Evolutionary conservation across 1,140 invertebrate genomes (phyloP).

Genomic region (Diplogasteroides magnus): DNA sequence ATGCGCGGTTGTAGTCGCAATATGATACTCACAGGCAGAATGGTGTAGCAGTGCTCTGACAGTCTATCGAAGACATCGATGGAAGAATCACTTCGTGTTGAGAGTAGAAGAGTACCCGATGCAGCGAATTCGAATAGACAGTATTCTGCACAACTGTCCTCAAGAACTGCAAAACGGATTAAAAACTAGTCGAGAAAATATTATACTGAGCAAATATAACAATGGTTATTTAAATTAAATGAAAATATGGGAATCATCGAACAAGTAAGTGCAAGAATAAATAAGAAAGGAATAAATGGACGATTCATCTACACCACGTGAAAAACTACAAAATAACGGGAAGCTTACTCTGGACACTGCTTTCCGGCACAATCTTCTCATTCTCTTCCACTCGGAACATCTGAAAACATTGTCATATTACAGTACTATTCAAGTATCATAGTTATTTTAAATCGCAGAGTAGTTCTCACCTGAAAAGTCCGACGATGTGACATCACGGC

Average conservation of each 20-base stretch:
- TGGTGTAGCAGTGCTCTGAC: not conserved
- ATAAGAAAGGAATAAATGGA: too few species aligned
- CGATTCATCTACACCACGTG: too few species aligned
- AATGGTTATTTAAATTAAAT: not conserved
- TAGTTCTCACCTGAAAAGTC: too few species aligned
- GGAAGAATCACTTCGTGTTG: not conserved
- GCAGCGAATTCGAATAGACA: not conserved
- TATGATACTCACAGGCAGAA: not conserved
- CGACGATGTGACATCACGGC: not conserved
- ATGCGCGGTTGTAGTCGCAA: not conserved
- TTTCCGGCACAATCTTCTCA: not conserved
- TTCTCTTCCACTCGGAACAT: not conserved
- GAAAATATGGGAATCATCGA: not conserved
- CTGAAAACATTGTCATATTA: too few species aligned
- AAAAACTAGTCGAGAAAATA: too few species aligned
- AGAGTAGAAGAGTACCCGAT: not conserved
- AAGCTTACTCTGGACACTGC: not conserved
- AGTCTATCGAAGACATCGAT: not conserved
- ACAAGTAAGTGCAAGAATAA: not conserved
- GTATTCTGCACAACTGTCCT: not conserved
- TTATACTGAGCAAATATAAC: too few species aligned
- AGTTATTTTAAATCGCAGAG: too few species aligned
- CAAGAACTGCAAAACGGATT: not conserved
- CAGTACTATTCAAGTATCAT: too few species aligned
- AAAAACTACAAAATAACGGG: too few species aligned